Base-by-base conservation (phyloP, 2,113 vertebrate genomes). In the Percopsis transmontana region DNA sequence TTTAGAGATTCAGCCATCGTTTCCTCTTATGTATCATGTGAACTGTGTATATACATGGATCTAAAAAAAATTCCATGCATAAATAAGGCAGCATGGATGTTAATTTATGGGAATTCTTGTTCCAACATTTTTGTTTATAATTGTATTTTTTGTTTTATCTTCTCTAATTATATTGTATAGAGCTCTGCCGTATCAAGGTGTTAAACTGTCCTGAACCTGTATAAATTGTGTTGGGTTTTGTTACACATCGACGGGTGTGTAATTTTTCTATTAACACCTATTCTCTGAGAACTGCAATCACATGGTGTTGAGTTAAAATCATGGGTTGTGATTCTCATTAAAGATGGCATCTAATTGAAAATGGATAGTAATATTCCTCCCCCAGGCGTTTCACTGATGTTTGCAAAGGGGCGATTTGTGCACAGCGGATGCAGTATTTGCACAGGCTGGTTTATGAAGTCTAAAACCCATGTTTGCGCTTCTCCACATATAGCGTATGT, bases 391-490 rank as follows among this genome's bases (percentile, higher is more conserved):
- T 2, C 14, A 56, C 53, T 11, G 56, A 3, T 67, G 66, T 79
- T 79, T 79, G 41, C 53, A 48, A 12, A 13, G 67, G 53, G 42
- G 66, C 52, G 45, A 33, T 33, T 7, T 33, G 1, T 33, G 27
- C 27, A 39, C 54, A 50, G 52, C n/a, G 42, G 23, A 66, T 63
- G 62, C 74, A 74, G 54, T 82, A 66, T 83, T 83, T 78, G 75
- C 67, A 66, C 75, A 83, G 83, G 68, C 60, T 24, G 71, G 33
- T 59, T 9, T 9, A 18, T 40, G 53, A 27, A 24, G 21, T 55
- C 10, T 20, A 58, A 40, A 39, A 42, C 53, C 33, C 70, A 39
- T 80, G 74, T 80, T 79, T 70, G 70, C 66, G 38, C 60, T 62
- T 9, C 44, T 50, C 24, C 44, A 48, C 45, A 38, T 47, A 48